Evolutionary conservation across 2,797 vertebrate genomes (phyloP).

Genomic region (Anguilla megastoma): DNA sequence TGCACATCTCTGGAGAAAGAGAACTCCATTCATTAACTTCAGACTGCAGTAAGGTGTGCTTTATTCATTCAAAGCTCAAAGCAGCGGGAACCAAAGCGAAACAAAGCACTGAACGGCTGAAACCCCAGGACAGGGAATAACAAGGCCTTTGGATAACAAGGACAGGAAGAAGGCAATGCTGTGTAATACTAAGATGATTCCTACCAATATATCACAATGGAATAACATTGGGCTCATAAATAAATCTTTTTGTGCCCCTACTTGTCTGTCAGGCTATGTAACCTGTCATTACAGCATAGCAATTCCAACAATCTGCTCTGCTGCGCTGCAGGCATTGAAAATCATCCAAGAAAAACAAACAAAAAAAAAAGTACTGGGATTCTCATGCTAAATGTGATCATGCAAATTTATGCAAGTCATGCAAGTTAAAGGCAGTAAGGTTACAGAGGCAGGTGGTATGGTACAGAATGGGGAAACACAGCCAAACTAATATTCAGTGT

Average conservation of each 20-base stretch:
- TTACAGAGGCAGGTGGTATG: not conserved
- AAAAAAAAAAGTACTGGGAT: not conserved
- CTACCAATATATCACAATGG: not conserved
- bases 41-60: not conserved
- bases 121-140: not conserved
- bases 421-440: not conserved
- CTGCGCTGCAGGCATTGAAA: not conserved
- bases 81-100: not conserved
- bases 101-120: not conserved
- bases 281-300: not conserved
- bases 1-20: not conserved
- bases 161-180: not conserved
- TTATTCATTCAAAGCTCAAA: not conserved
- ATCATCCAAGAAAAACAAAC: not conserved
- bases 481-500: not conserved
- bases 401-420: no score
- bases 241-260: not conserved
- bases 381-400: not conserved
- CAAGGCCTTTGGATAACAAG: not conserved
- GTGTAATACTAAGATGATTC: not conserved
- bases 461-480: not conserved
- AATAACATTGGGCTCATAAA: conserved; percentile 7
- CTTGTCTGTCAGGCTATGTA: not conserved
- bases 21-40: not conserved
- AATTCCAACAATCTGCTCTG: not conserved